Evolutionary conservation across 1,140 invertebrate species (phyloP).

Genomic region (Procambarus clarkii): DNA sequence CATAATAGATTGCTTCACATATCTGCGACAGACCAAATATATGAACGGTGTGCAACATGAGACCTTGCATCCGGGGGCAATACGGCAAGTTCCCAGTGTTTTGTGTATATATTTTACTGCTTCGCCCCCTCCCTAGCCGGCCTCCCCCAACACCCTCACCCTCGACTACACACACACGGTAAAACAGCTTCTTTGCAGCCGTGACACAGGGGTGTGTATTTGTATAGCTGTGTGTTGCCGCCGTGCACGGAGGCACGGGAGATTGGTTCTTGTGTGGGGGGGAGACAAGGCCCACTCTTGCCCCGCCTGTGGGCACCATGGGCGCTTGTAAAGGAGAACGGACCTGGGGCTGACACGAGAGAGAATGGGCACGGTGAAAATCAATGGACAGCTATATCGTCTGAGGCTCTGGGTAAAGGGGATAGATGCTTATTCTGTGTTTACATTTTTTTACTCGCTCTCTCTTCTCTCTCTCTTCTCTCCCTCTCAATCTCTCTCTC

Average conservation of each 20-base stretch:
- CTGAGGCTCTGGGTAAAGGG: constrained; percentile 37
- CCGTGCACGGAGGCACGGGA: neutral
- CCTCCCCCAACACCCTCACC: no score
- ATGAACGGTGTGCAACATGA: neutral
- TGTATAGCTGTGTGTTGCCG: neutral
- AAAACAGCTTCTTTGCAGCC: neutral
- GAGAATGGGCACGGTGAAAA: constrained; percentile 41
- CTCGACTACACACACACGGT: neutral
- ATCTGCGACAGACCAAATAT: neutral
- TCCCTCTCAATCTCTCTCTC: no score
- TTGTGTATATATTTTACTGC: neutral
- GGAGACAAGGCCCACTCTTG: constrained; percentile 11
- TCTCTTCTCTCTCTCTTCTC: neutral
- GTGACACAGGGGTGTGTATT: neutral
- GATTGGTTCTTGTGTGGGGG: neutral
- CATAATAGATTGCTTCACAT: constrained; percentile 1
- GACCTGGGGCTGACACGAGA: constrained; percentile 18
- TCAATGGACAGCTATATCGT: constrained; percentile 44
- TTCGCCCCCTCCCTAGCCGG: neutral
- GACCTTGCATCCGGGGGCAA: neutral
- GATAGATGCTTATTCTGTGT: constrained; percentile 32
- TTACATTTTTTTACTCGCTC: constrained; percentile 29
- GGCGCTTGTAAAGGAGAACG: constrained; percentile 42
- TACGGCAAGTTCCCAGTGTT: neutral
- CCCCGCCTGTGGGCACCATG: neutral